A percentile compares a stretch with the other conserved stretches of the same genome.
phyloP scores from a whole-genome alignment of 2,888 invertebrate species.

The Sarcophaga subvicina region DNA sequence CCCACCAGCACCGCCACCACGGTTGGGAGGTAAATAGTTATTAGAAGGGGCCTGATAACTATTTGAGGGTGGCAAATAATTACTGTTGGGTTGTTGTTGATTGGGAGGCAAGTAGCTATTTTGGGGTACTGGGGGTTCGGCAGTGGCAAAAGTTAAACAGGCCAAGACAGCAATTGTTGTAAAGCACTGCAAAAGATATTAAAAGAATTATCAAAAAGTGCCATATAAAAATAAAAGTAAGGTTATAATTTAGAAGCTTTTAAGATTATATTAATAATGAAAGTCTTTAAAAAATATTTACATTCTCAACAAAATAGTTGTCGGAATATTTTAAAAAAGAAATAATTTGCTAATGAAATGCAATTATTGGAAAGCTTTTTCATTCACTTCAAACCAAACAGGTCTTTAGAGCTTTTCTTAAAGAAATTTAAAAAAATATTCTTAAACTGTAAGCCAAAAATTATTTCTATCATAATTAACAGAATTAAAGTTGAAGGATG shows the following conservation, averaged over 20 bases:
- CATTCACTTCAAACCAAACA: too few relatives aligned
- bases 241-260: neutral
- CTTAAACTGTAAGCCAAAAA: too few relatives aligned
- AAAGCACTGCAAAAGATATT: slow-evolving; percentile 75
- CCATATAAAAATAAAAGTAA: neutral
- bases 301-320: too few relatives aligned
- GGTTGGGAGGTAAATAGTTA: slow-evolving; percentile 79
- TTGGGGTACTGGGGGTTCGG: slow-evolving; percentile 81
- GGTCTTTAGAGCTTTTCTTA: too few relatives aligned
- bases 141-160: slow-evolving; percentile 78
- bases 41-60: slow-evolving; percentile 76
- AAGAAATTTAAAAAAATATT: too few relatives aligned
- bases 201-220: neutral
- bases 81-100: slow-evolving; percentile 80
- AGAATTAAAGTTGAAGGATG: too few relatives aligned
- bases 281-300: neutral
- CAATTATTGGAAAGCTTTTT: too few relatives aligned
- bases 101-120: slow-evolving; percentile 82
- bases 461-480: too few relatives aligned
- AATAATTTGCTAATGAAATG: too few relatives aligned
- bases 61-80: slow-evolving; percentile 82
- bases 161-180: slow-evolving; percentile 79
- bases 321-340: too few relatives aligned
- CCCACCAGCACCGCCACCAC: slow-evolving; percentile 81
- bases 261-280: neutral